Evolutionary conservation across 2,113 vertebrate genomes (phyloP).

Genomic region (Petrocephalus zakoni): DNA sequence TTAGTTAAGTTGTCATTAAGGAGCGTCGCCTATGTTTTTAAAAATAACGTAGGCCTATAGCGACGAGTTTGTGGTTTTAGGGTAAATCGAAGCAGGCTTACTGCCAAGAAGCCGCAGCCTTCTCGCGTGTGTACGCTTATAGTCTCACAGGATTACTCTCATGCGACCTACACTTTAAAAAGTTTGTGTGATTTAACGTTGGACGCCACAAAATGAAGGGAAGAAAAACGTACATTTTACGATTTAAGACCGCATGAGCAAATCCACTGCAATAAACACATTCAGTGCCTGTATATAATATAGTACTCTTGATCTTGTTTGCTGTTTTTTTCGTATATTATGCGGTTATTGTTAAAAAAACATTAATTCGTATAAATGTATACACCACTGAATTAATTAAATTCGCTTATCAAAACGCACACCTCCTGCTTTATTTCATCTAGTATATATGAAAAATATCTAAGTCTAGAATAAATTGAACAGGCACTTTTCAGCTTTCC

Average conservation of each 20-base stretch:
- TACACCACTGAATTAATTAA: background rate
- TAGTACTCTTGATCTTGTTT: background rate
- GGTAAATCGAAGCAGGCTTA: background rate
- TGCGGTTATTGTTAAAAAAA: background rate
- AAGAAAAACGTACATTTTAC: background rate
- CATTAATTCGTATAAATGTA: background rate
- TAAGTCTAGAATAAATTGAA: background rate
- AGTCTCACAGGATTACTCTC: background rate
- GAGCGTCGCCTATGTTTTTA: background rate
- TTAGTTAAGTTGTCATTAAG: background rate
- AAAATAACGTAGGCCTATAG: slow-evolving; percentile 10
- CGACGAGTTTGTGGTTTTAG: slow-evolving; percentile 17
- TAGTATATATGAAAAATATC: background rate
- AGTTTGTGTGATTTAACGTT: background rate
- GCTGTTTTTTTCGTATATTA: background rate
- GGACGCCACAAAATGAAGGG: background rate
- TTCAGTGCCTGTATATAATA: background rate
- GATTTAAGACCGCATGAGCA: background rate
- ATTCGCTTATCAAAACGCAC: background rate
- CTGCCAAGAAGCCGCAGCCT: slow-evolving; percentile 10
- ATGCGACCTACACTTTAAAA: slow-evolving; percentile 9
- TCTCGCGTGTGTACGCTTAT: too few species aligned
- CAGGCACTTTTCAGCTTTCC: background rate
- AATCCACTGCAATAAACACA: slow-evolving; percentile 1
- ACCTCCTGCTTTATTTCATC: background rate